Evolutionary conservation across 2,113 vertebrate genomes (phyloP).

Genomic region (Melanerpes aurifrons): DNA sequence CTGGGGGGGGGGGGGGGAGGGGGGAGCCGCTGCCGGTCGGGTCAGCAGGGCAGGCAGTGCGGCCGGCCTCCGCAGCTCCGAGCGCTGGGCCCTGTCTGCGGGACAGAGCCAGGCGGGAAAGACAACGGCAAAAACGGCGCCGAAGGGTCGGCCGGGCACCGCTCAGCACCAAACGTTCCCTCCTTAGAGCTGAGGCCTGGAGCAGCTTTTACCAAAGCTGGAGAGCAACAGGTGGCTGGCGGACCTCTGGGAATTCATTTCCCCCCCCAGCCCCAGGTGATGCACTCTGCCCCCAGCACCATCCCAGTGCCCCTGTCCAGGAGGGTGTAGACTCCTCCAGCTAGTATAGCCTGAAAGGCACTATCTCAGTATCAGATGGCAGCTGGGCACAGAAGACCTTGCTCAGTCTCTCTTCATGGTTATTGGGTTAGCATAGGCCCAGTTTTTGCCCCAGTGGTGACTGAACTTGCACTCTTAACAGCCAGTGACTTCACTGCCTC

Average conservation of each 20-base stretch:
- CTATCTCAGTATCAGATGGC: rapidly evolving
- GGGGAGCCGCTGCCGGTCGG: neutral
- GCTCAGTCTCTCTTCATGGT: rapidly evolving
- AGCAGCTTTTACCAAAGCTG: neutral
- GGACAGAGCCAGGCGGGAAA: neutral
- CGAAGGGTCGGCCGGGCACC: neutral
- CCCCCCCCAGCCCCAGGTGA: neutral
- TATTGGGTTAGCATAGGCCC: rapidly evolving
- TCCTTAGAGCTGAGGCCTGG: neutral
- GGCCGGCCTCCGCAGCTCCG: neutral
- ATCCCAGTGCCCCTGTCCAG: rapidly evolving
- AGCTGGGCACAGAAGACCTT: neutral
- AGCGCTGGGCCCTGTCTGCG: neutral
- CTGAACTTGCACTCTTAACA: too few relatives aligned
- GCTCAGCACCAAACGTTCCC: neutral
- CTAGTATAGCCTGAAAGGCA: rapidly evolving
- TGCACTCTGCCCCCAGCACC: neutral
- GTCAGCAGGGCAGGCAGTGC: neutral
- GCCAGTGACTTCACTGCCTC: rapidly evolving
- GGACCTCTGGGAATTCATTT: rapidly evolving
- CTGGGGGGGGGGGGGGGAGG: too few relatives aligned
- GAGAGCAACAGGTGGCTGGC: too few relatives aligned
- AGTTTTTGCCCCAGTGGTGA: rapidly evolving
- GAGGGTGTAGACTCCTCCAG: neutral
- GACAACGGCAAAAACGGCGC: neutral